Conservation (phyloP, 2,113 vertebrate genomes). For the Pygathrix nemaeus region DNA sequence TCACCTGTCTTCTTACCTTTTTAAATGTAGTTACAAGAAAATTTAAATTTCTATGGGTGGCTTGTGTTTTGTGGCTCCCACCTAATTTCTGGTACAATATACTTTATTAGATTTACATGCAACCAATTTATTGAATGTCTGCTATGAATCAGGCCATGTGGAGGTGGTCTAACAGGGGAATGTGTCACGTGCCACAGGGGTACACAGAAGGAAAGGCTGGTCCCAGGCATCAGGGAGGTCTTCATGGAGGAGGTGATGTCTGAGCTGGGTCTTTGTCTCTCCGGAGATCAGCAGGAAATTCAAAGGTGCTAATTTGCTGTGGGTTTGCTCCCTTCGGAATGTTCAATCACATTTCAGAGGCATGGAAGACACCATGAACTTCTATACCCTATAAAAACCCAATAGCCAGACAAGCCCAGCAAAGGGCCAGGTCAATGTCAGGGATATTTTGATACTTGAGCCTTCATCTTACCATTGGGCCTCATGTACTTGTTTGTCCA, state of each 20-base stretch:
- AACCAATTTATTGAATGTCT: background rate
- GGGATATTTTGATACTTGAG: background rate
- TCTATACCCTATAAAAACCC: background rate
- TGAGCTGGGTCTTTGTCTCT: background rate
- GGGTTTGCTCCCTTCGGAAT: background rate
- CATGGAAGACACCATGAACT: background rate
- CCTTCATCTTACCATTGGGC: background rate
- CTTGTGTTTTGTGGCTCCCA: background rate
- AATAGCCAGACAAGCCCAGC: background rate
- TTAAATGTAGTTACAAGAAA: background rate
- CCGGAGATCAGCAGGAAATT: background rate
- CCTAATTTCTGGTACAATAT: background rate
- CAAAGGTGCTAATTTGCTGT: background rate
- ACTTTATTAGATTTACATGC: background rate
- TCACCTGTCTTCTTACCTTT: background rate
- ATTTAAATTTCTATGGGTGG: background rate
- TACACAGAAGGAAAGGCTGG: background rate
- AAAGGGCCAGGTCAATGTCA: background rate
- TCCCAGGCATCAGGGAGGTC: background rate
- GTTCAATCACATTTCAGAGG: background rate
- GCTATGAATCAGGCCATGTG: background rate
- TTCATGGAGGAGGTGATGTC: background rate
- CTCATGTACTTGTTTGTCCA: background rate
- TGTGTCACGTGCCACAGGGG: background rate
- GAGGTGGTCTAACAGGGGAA: background rate